A percentile compares a stretch with the other conserved stretches of the same genome.
phyloP scores from a whole-genome alignment of 2,888 invertebrate species.

The Tromatobia lineatoria region DNA sequence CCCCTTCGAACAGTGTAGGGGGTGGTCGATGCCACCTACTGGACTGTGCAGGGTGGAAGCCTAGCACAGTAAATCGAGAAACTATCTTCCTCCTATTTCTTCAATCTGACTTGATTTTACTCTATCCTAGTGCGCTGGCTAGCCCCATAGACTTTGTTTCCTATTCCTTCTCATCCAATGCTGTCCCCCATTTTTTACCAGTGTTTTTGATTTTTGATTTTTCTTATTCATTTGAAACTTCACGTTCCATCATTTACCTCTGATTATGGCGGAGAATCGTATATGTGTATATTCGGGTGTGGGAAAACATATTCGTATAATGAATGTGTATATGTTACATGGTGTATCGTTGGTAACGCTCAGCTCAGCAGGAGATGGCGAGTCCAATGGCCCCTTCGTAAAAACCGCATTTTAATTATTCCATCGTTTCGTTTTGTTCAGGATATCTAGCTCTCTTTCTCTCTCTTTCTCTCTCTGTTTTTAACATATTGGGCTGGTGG shows the following conservation, averaged over 20 bases:
- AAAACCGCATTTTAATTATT: constrained; percentile 81
- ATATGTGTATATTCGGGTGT: constrained; percentile 20
- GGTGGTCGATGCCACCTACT: constrained; percentile 74
- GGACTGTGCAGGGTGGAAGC: constrained; percentile 69
- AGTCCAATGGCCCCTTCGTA: constrained; percentile 64
- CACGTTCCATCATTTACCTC: constrained; percentile 46
- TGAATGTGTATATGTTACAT: constrained; percentile 32
- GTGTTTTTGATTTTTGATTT: constrained; percentile 11
- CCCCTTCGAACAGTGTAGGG: constrained; percentile 21
- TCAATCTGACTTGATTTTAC: constrained; percentile 28
- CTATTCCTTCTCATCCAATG: constrained; percentile 4
- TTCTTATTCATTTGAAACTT: constrained; percentile 46
- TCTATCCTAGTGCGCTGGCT: constrained; percentile 5
- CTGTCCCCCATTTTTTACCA: neutral
- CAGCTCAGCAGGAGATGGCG: constrained; percentile 70
- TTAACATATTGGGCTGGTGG: constrained; percentile 3
- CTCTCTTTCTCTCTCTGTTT: constrained; percentile 8
- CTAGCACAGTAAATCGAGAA: constrained; percentile 73
- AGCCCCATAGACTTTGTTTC: neutral
- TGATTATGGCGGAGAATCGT: constrained; percentile 10
- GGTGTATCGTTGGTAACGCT: constrained; percentile 73
- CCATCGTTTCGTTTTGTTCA: constrained; percentile 70
- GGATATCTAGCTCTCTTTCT: constrained; percentile 14
- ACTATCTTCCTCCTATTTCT: constrained; percentile 63
- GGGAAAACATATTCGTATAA: constrained; percentile 9